A percentile compares a stretch with the other conserved stretches of the same genome.
Evolutionary conservation across 1,140 invertebrate species (phyloP).

Genomic region (Notospermus geniculatus): DNA sequence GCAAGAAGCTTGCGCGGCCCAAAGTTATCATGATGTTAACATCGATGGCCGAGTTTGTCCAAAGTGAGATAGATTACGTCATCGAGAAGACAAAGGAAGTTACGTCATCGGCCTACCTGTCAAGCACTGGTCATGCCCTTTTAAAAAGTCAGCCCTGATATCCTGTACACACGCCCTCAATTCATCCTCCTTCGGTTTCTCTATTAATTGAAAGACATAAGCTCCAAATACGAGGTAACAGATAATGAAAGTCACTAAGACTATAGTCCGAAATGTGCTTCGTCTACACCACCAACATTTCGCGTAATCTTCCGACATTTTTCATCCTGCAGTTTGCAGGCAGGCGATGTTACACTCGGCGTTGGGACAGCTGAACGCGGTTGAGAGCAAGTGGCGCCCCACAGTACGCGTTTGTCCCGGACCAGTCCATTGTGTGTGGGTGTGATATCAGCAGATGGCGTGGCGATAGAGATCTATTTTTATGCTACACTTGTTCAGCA

Average conservation of each 20-base stretch:
- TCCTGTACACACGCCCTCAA: conserved; percentile 60
- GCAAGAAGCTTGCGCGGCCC: too few species aligned
- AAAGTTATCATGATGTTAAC: too few species aligned
- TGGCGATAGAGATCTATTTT: too few species aligned
- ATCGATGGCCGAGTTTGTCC: too few species aligned
- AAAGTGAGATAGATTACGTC: background rate
- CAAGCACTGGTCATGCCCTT: conserved; percentile 61
- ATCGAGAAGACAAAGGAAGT: conserved; percentile 1
- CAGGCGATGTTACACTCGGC: too few species aligned
- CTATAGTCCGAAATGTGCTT: conserved; percentile 52
- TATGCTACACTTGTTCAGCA: too few species aligned
- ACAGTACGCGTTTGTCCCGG: too few species aligned
- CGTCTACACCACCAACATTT: conserved; percentile 9
- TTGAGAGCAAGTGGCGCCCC: too few species aligned
- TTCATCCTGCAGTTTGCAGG: too few species aligned
- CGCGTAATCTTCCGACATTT: background rate
- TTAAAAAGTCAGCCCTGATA: conserved; percentile 63
- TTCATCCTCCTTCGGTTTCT: conserved; percentile 66
- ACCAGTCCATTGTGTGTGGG: too few species aligned
- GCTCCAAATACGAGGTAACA: conserved; percentile 65
- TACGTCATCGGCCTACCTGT: conserved; percentile 58
- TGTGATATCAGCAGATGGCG: too few species aligned
- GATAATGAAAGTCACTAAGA: conserved; percentile 59
- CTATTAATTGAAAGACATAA: conserved; percentile 70
- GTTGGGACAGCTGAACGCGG: too few species aligned